Evolutionary conservation across 2,888 invertebrate genomes (phyloP), one percentile per base, ranked within the genome.

Genomic region (Argyresthia goedartella): DNA sequence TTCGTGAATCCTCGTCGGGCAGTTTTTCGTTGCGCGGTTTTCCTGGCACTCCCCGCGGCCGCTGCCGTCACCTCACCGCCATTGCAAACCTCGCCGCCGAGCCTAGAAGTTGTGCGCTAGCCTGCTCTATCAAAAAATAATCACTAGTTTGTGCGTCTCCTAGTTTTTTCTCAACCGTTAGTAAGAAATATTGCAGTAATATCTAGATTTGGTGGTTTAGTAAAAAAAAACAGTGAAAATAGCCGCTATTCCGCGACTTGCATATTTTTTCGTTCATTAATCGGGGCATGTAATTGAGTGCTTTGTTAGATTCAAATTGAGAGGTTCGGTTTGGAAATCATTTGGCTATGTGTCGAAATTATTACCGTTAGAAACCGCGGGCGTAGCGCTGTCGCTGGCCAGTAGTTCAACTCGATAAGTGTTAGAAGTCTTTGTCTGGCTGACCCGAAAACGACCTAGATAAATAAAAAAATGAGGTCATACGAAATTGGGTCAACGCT

Each of bases 381-480:
- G 48, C 48, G 48, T 48, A 36, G 35, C 14, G 36, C 48, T 36
- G 13, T 48, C 14, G 48, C 14, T 14, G 36, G 34, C 14, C n/a
- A n/a, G n/a, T 14, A 35, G 48, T 48, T n/a, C 43, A 10, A 25
- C 25, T 25, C 25, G 25, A 25, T 25, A 25, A 25, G 25, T 25
- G 25, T 25, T 25, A 25, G 25, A 34, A 35, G 46, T 16, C 51
- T 51, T 51, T 51, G 51, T 51, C 46, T 46, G 33, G 25, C n/a
- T 25, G 51, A 51, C 51, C 46, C 46, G 46, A 14, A 25, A 36
- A 13, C 46, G 51, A 51, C 51, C 51, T 51, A 51, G 51, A 46
- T 51, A 51, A 45, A 51, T 46, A 46, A 51, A 51, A 50, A 51
- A 51, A 51, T 46, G 46, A 39, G 51, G 51, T 45, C 46, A 45